Base-by-base conservation (phyloP, 2,888 invertebrate genomes). In the Cataglyphis livida region DNA sequence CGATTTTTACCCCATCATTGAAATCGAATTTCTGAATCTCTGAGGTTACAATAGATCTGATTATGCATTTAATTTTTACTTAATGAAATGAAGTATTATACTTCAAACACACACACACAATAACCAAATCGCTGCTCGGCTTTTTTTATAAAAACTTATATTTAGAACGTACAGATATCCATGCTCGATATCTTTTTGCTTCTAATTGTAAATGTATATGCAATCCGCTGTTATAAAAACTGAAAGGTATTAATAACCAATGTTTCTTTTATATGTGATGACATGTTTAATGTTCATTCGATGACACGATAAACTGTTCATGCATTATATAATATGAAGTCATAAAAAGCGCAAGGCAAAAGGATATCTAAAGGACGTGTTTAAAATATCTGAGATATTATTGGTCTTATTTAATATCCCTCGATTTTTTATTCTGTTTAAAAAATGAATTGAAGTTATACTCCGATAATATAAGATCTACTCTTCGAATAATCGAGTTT, bases 211-310 rank as follows among this genome's bases (percentile, higher is more conserved):
- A 71, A 38, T 12, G 7, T 18, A 6, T 18, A 15, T 44, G 44
- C 21, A 61, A 74, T 25, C 61, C 10, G n/a, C 61, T 18, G 21
- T 74, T 44, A 28, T 61, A 74, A 74, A 61, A 74, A 32, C 61
- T 61, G 5, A 9, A 74, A 21, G n/a, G 28, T 62, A 62, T 61
- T 73, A 73, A 73, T 73, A 74, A 74, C 41, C 32, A 15, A 62
- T 44, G 15, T 62, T 15, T 61, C 57, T 38, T 25, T 51, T 51
- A n/a, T n/a, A 7, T 41, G 21, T 7, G 41, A n/a, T 41, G 28
- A 41, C n/a, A 25, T 32, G 61, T 41, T 10, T 62, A 61, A n/a
- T n/a, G 15, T 73, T 25, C 61, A 15, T 18, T 12, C n/a, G 41
- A 59, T 7, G 25, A 28, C 0, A 18, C 1, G 41, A 28, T 41